Percentiles rank a stretch among this genome's conserved stretches.
Conservation (phyloP, 1,140 invertebrate species). For the Bombus confusus region DNA sequence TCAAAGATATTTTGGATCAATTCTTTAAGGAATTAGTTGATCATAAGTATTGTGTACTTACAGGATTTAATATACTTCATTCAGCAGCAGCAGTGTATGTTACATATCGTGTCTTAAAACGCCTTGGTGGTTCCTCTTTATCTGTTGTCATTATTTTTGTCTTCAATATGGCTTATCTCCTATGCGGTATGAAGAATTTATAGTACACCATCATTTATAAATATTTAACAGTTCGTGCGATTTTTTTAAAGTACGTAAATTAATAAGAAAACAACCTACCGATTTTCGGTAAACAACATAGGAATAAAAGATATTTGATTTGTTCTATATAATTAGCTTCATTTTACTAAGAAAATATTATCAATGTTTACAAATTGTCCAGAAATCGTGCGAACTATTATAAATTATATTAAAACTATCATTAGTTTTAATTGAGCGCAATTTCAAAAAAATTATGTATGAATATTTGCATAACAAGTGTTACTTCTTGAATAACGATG, state of each 20-base stretch:
- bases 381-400: not conserved
- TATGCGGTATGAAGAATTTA: constrained; percentile 70
- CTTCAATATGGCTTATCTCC: constrained; percentile 91
- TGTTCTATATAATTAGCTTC: not conserved
- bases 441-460: no score
- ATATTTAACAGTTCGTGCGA: not conserved
- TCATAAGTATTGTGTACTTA: constrained; percentile 29
- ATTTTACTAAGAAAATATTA: not conserved
- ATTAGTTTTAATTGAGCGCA: no score
- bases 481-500: not conserved
- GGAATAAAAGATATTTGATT: not conserved
- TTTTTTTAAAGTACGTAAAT: not conserved
- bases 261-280: not conserved
- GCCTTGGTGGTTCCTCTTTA: constrained; percentile 84
- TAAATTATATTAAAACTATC: not conserved
- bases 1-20: not conserved
- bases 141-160: constrained; percentile 87
- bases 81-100: constrained; percentile 86
- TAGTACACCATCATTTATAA: not conserved
- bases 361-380: not conserved
- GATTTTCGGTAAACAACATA: not conserved
- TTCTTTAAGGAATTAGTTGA: not conserved
- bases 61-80: constrained; percentile 87
- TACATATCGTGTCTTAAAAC: constrained; percentile 86
- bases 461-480: not conserved